Evolutionary conservation across 1,140 invertebrate genomes (phyloP), one percentile per base, ranked within the genome.

Genomic region (Drosophila trapezifrons): DNA sequence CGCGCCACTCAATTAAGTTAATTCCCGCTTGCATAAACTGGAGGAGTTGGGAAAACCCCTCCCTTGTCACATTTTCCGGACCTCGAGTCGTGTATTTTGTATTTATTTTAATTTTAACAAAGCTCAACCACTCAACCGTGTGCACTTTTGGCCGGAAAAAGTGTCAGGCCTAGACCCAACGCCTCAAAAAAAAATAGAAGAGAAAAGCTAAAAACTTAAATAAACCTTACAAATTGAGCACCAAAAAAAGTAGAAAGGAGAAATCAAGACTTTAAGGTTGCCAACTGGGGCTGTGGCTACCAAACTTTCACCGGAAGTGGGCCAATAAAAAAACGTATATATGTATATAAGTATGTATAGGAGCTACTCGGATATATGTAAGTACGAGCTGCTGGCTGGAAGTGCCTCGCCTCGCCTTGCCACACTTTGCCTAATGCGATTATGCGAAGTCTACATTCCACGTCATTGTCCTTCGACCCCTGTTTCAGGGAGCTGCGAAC

Each of bases 1-100:
- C 35, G 65, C 80, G 59, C 73, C 70, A 84, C 81, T 76, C 79
- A 89, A 87, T 89, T 87, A 87, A 80, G 35, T 89, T 89, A 89
- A 87, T 87, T 89, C 84, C 79, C 83, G 57, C 76, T 83, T 80
- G 83, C 72, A 86, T 72, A 76, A 78, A 56, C 60, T 51, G 42
- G 60, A 18, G 35, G 49, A 12, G 37, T 25, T 8, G 43, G 29
- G 27, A 10, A 38, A 13, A n/a, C 51, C 42, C 18, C 12, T 10
- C 32, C 1, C 51, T 42, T 57, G 52, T 71, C 46, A 45, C 76
- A 72, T 72, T 84, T 42, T 27, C 38, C 27, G 37, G 29, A 37
- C 54, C n/a, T 25, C 20, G 15, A 54, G 60, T 80, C 69, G 64
- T 82, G 71, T 86, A 83, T 83, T 83, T 82, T 79, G 66, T 83